Evolutionary conservation across 2,113 vertebrate species (phyloP), one percentile per base, ranked within the genome.

Genomic region (Pseudopipra pipra): DNA sequence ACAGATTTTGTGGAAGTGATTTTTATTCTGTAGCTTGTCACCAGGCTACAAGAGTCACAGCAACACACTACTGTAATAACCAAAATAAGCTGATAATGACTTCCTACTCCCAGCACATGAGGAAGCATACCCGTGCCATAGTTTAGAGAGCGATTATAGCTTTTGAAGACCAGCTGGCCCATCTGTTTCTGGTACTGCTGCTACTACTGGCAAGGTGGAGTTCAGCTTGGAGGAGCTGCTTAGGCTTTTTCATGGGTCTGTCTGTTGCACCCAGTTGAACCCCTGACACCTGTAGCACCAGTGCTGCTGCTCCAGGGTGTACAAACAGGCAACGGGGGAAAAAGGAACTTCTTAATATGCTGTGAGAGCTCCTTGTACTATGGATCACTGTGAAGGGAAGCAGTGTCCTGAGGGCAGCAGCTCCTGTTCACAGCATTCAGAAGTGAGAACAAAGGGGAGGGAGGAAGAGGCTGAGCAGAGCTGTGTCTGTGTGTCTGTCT

Each of bases 201-300:
- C 92, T 77, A 28, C 52, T 61, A 30, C 51, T 51, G 70, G 22
- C 76, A 62, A n/a, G 3, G 12, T 17, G 51, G 83, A 43, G 54
- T 24, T 66, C 59, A 59, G 75, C 67, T 37, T 54, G 62, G 44
- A 76, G 54, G 12, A 67, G 39, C 67, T 73, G 67, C 85, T 83
- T 41, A 24, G 67, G 51, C 25, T 30, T 80, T 87, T 77, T 11
- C n/a, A 11, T 8, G 27, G 31, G 19, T 25, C 12, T 39, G 2
- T 39, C 28, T 41, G 1, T n/a, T 0, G 0, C 6, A 22, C 14
- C 28, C 37, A 10, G 11, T 3, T 23, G 74, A 85, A 74, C 28
- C n/a, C 30, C 11, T 2, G 14, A 55, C 37, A 51, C 31, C n/a
- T 67, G 47, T 14, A 21, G 52, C 25, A 51, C 33, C 39, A n/a